Conservation (phyloP, 2,888 invertebrate genomes). For the Loripinus fragilis region DNA sequence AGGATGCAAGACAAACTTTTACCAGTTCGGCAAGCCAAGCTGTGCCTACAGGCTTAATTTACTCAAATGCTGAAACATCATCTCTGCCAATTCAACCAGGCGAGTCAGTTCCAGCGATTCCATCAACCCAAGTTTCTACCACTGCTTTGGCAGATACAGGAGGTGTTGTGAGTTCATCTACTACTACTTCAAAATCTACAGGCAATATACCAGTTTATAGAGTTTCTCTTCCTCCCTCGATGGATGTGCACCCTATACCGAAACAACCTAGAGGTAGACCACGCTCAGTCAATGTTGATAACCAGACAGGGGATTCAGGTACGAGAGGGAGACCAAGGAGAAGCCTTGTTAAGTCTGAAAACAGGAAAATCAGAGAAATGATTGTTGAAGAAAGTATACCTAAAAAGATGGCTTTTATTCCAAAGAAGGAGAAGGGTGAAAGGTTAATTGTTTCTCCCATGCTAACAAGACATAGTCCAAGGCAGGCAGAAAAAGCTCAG, state of each 20-base stretch:
- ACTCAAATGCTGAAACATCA: background rate
- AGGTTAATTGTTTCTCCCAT: background rate
- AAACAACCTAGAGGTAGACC: background rate
- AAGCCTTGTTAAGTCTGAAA: too few relatives aligned
- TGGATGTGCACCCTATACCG: background rate
- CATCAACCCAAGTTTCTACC: background rate
- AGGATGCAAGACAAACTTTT: background rate
- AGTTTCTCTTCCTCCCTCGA: background rate
- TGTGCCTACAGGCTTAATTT: background rate
- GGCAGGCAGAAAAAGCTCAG: background rate
- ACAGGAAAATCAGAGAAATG: background rate
- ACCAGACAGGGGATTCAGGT: background rate
- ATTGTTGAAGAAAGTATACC: background rate
- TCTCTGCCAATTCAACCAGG: background rate
- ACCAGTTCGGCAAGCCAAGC: background rate
- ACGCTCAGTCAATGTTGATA: background rate
- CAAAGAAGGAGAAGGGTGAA: background rate
- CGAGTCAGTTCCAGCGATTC: background rate
- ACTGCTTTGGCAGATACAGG: background rate
- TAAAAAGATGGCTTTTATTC: too few relatives aligned
- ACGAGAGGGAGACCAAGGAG: background rate
- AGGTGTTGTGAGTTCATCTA: background rate
- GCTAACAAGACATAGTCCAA: background rate
- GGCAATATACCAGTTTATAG: slow-evolving; percentile 8
- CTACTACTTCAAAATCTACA: background rate